A percentile compares a stretch with the other conserved stretches of the same genome.
Evolutionary conservation across 53 echinoderm and acorn worm species (phyloP).

Genomic region (Pentamera pediparva): DNA sequence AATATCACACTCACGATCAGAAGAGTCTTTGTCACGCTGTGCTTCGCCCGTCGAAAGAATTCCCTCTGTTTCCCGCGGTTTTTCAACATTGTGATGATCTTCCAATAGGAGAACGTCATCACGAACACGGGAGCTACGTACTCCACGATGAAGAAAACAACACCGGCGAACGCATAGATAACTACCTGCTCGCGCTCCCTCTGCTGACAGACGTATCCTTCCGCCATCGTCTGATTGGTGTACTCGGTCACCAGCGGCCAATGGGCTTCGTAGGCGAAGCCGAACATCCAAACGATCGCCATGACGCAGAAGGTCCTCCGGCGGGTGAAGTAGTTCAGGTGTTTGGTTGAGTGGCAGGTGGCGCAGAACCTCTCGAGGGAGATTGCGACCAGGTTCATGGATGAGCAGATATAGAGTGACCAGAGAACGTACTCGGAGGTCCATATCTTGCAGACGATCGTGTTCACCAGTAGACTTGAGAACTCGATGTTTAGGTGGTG

Average conservation of each 20-base stretch:
- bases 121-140: constrained; percentile 14
- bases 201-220: too few relatives aligned
- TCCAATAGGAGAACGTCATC: constrained; percentile 22
- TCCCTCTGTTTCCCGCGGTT: constrained; percentile 28
- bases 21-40: constrained; percentile 32
- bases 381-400: constrained; percentile 17
- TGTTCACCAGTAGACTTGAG: background rate
- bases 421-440: constrained; percentile 12
- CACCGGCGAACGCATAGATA: background rate
- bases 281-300: constrained; percentile 8
- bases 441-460: constrained; percentile 15
- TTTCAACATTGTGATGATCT: constrained; percentile 24
- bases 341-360: constrained; percentile 13
- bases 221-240: background rate
- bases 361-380: constrained; percentile 21
- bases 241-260: constrained; percentile 5
- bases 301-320: background rate
- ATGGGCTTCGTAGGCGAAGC: constrained; percentile 9
- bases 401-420: constrained; percentile 16
- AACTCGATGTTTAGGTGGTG: background rate
- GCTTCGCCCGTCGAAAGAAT: constrained; percentile 26
- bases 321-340: constrained; percentile 1
- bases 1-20: constrained; percentile 26
- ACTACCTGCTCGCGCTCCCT: too few relatives aligned
- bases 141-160: constrained; percentile 16